These are phyloP conservation scores for Plusia festucae DNA, from an alignment of 2,888 invertebrate species.

Conservation along the genomic window DNA sequence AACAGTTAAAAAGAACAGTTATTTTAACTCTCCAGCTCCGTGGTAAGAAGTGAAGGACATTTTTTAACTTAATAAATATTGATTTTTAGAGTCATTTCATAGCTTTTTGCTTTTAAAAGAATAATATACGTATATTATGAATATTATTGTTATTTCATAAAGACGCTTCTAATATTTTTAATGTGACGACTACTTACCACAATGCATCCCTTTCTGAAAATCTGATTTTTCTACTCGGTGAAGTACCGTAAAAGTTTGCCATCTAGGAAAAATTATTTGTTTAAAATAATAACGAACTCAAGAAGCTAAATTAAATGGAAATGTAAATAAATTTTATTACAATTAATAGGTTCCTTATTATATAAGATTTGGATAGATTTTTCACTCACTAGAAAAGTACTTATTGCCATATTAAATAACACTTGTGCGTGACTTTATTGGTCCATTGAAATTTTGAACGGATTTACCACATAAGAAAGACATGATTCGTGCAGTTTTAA, in stretches of 20 bases:
- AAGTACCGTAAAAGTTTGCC: neutral
- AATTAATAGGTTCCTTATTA: no score
- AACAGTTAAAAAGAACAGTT: slow-evolving; percentile 75
- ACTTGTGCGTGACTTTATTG: no score
- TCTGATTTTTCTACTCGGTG: neutral
- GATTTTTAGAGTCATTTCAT: slow-evolving; percentile 63
- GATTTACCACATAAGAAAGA: no score
- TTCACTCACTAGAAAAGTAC: no score
- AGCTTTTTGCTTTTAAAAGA: slow-evolving; percentile 77
- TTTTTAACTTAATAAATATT: slow-evolving; percentile 57
- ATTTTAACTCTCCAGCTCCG: slow-evolving; percentile 61
- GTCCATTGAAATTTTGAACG: no score
- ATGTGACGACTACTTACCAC: slow-evolving; percentile 24
- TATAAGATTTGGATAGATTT: no score
- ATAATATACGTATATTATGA: slow-evolving; percentile 73
- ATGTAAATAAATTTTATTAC: no score
- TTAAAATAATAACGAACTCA: no score
- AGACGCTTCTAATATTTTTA: slow-evolving; percentile 57
- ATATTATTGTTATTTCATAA: slow-evolving; percentile 70
- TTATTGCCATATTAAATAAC: no score
- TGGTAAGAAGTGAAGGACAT: slow-evolving; percentile 51
- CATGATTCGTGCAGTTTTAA: no score
- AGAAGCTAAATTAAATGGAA: no score
- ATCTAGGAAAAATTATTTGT: no score
- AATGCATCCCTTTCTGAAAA: neutral